Evolutionary conservation across 2,888 invertebrate genomes (phyloP), one percentile per base, ranked within the genome.

Genomic region (Exocentrus adspersus): DNA sequence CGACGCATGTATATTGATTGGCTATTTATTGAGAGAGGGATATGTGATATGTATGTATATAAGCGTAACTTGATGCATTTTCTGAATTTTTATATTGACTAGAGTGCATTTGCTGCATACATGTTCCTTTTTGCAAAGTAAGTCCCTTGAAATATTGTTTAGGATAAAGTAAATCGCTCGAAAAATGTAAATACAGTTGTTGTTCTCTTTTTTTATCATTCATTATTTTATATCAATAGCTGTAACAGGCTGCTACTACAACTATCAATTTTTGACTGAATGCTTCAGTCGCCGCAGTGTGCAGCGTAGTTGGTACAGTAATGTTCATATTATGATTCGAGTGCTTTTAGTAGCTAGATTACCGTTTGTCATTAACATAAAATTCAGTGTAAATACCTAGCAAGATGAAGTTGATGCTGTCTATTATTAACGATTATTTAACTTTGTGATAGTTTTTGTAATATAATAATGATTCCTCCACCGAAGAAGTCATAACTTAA

Each of bases 41-140:
- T 77, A 77, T 82, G 81, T 81, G 81, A 81, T 82, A 81, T 80
- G 80, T 80, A 80, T 79, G 78, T 81, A 79, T 79, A 78, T 80
- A 79, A 71, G 73, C 70, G 73, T 72, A 74, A 68, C 72, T 73
- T 76, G 77, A 80, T 75, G 80, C 81, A 81, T 82, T 81, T 78
- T 77, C 75, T 74, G 76, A 78, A 77, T 77, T 78, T 80, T 79
- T 79, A 78, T 78, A 80, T 78, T 77, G 76, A 79, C 77, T 71
- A 77, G 77, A 76, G 79, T 79, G 80, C 79, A 79, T 80, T 79
- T 80, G n/a, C 70, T 70, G 74, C 74, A 68, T 43, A 37, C 72
- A 74, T 69, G 72, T 76, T 77, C 71, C 72, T 73, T 69, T 63
- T 65, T 60, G 56, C 60, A 59, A 57, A 57, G 61, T 61, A 30